A percentile compares a stretch with the other conserved stretches of the same genome.
Conservation (phyloP, 2,888 invertebrate genomes). For the Teleogryllus oceanicus region DNA sequence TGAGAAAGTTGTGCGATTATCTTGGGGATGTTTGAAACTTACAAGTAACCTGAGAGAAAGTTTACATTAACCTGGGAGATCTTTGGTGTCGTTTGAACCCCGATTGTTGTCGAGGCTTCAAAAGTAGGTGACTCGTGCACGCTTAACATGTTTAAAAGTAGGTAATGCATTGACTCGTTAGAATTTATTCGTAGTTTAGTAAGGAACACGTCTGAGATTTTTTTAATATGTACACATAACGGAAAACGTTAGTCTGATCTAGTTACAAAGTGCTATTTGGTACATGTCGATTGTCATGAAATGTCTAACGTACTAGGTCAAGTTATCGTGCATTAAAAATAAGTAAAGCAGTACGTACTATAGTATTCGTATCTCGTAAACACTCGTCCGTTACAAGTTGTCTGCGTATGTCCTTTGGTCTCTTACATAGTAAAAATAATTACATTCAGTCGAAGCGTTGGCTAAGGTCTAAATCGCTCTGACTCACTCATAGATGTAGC, state of each 20-base stretch:
- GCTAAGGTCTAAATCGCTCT: neutral
- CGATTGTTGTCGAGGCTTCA: neutral
- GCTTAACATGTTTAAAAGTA: neutral
- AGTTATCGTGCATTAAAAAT: too few species aligned
- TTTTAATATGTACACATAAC: neutral
- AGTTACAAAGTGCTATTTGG: neutral
- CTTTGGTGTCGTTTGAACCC: conserved; percentile 9
- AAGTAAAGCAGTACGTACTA: too few species aligned
- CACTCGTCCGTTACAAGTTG: neutral
- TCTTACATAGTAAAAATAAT: neutral
- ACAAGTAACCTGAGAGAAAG: neutral
- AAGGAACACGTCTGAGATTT: neutral
- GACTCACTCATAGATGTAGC: conserved; percentile 10
- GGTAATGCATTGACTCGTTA: neutral
- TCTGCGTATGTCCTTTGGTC: neutral
- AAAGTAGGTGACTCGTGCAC: conserved; percentile 3
- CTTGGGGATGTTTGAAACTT: neutral
- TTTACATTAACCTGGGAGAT: neutral
- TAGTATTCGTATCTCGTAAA: too few species aligned
- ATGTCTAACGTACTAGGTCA: too few species aligned
- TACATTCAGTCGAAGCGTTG: neutral
- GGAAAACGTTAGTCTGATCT: neutral
- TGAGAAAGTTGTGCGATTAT: neutral
- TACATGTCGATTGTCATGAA: too few species aligned
- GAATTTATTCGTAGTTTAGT: neutral